Evolutionary conservation across 2,888 invertebrate species (phyloP), one percentile per base, ranked within the genome.

Genomic region (Brenthis daphne): DNA sequence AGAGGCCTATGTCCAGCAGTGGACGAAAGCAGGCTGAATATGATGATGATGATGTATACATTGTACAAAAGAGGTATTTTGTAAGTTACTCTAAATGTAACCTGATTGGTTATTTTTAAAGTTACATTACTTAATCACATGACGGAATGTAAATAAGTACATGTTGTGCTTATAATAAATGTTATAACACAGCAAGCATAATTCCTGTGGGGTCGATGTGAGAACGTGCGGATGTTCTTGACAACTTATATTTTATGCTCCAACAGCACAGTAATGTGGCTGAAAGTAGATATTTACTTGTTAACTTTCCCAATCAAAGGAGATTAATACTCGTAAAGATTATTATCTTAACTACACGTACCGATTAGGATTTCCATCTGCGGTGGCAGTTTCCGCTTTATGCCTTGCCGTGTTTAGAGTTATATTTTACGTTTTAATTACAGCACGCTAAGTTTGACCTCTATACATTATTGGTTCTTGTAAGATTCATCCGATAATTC

Each of bases 381-480:
- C 67, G 56, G 67, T 58, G 71, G 71, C 61, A 67, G 71, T 74
- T 74, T 72, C 65, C 66, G 71, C 48, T 76, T 75, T 73, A 76
- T 74, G 20, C 66, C 24, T 57, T 61, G 63, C 69, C 74, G 79
- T 77, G 69, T 75, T 71, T 68, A 64, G 33, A 48, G 75, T 75
- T 77, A 79, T 78, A 20, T 53, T 63, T 54, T 14, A 82, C 80
- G 79, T 84, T 83, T 84, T 86, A 87, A 87, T 85, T 83, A 82
- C 80, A 80, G 77, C 77, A 76, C 76, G 71, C 76, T 77, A 82
- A 80, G 84, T 82, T 84, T 81, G 74, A 82, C 77, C 76, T 79
- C 74, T 75, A 82, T 85, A 84, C 83, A 83, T 58, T 48, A 58
- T 13, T n/a, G 16, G 51, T 8, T 6, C 16, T 29, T 29, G 29